A percentile compares a stretch with the other conserved stretches of the same genome.
These are phyloP conservation scores for Apogon hyalosoma DNA, from an alignment of 2,797 vertebrate species.

Conservation along the genomic window DNA sequence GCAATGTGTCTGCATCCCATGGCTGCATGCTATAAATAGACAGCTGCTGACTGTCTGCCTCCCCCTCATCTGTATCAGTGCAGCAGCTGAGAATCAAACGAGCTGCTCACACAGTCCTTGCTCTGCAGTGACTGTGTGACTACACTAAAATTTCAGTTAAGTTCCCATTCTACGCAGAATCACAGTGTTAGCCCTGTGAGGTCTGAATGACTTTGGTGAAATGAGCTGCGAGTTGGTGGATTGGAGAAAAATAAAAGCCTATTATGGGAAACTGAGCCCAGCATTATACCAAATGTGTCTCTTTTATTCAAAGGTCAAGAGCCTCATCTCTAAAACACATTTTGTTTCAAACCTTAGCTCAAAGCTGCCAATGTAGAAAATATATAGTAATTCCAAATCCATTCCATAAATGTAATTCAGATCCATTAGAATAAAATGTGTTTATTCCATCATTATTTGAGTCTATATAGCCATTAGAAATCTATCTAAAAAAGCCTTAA, in stretches of 20 bases:
- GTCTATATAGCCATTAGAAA: too few species aligned
- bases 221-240: conserved; percentile 4
- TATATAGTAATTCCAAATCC: not conserved
- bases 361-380: not conserved
- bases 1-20: conserved; percentile 48
- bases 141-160: conserved; percentile 19
- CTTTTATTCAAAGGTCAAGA: conserved; percentile 29
- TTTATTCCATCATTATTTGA: too few species aligned
- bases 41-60: conserved; percentile 43
- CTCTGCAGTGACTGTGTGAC: conserved; percentile 27
- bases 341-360: not conserved
- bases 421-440: too few species aligned
- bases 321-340: conserved; percentile 1
- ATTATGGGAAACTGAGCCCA: conserved; percentile 21
- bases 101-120: conserved; percentile 29
- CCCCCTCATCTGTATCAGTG: conserved; percentile 57
- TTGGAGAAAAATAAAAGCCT: conserved; percentile 14
- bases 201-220: conserved; percentile 18
- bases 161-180: conserved; percentile 11
- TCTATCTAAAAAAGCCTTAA: too few species aligned
- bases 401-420: too few species aligned
- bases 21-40: conserved; percentile 66
- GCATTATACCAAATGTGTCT: conserved; percentile 6
- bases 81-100: conserved; percentile 44
- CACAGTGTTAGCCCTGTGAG: not conserved